Percentiles rank a stretch among this genome's conserved stretches.
phyloP scores from a whole-genome alignment of 2,888 invertebrate species.

The Uloborus plumipes region DNA sequence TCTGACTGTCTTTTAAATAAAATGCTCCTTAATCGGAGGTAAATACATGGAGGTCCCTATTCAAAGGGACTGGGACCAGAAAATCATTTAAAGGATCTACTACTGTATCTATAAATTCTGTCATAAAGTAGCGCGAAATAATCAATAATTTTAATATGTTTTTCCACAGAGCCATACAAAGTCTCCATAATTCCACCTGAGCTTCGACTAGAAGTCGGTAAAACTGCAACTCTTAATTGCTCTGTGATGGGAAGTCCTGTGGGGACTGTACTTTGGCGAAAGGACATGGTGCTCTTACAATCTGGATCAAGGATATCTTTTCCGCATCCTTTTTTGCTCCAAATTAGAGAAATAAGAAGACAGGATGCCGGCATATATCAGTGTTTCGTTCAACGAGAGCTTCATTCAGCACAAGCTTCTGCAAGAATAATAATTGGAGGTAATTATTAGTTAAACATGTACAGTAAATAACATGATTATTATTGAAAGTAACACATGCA shows the following conservation, averaged over 20 bases:
- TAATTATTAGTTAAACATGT: conserved; percentile 17
- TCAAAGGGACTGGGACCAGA: no score
- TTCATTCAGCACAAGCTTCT: conserved; percentile 62
- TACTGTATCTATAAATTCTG: no score
- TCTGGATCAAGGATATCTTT: conserved; percentile 43
- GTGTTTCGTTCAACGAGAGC: conserved; percentile 64
- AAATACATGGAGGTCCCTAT: no score
- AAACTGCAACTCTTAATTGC: conserved; percentile 63
- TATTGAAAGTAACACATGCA: no score
- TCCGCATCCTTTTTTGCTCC: conserved; percentile 50
- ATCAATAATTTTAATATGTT: neutral
- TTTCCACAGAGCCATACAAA: conserved; percentile 34
- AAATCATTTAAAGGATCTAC: no score
- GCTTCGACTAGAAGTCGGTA: conserved; percentile 57
- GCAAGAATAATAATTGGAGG: conserved; percentile 64
- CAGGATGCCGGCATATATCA: conserved; percentile 64
- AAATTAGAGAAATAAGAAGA: conserved; percentile 52
- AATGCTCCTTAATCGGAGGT: no score
- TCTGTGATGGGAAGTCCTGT: conserved; percentile 56
- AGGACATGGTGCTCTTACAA: conserved; percentile 50
- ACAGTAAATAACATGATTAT: no score
- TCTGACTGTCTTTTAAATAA: no score
- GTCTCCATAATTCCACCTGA: conserved; percentile 42
- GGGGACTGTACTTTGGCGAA: conserved; percentile 53
- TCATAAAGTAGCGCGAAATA: no score